Base-by-base conservation (phyloP, 2,888 invertebrate genomes). In the Escarpia spicata region DNA sequence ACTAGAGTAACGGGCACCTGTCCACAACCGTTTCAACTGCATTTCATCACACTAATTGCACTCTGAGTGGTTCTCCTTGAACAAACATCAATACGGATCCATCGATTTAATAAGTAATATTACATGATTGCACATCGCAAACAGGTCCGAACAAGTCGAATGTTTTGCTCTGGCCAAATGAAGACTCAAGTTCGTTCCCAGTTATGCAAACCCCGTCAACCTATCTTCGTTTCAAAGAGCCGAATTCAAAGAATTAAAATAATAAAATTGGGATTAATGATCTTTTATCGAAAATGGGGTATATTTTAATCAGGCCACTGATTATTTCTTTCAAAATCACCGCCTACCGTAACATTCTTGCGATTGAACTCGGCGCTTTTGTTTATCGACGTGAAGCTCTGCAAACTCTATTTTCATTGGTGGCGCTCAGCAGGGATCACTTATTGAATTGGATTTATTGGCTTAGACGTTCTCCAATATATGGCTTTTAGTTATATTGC, bases 321-420 rank as follows among this genome's bases (percentile, higher is more conserved):
- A n/a, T 52, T 75, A 75, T 75, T 75, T 75, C 4, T n/a, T 75
- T 75, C 75, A 26, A 75, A 75, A 75, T 75, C 75, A 75, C n/a
- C 75, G 75, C 75, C 75, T 75, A 75, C 75, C 75, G 75, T n/a
- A 75, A 6, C 75, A 75, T 75, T 75, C 75, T 75, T 75, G 75
- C 75, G 75, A 75, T 75, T 75, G 75, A 75, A 75, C 75, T 75
- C 75, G 75, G 75, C 75, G 75, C 75, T 75, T 75, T 75, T 75
- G 75, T 75, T 75, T 75, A 75, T 75, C 75, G 26, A 75, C 26
- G 19, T n/a, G 75, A 75, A 15, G 26, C 26, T 3, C 19, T 75
- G 75, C 75, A 75, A 75, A 75, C 75, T 75, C 75, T 75, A 75
- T 26, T 75, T 75, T 75, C 75, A 75, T 75, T 75, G 75, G 75